Percentiles rank a stretch among this genome's conserved stretches.
These are phyloP conservation scores for Lapara coniferarum DNA, from an alignment of 2,888 invertebrate genomes.

Conservation along the genomic window DNA sequence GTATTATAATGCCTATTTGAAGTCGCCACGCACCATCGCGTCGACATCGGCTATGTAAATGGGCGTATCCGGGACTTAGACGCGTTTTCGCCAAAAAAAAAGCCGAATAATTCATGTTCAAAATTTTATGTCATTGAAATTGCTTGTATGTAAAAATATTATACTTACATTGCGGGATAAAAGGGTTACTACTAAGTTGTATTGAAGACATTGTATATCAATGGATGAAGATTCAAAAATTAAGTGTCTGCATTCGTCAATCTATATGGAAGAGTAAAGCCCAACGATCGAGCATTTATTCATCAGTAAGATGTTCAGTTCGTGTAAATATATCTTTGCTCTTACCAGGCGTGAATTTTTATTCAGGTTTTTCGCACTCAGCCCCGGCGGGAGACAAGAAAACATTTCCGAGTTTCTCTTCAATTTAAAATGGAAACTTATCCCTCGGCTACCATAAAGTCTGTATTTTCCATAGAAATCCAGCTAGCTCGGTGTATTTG, in stretches of 20 bases:
- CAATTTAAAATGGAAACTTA: conserved; percentile 83
- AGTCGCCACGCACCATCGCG: conserved; percentile 84
- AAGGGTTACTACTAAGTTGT: background rate
- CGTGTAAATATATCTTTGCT: conserved; percentile 74
- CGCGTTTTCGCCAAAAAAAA: conserved; percentile 76
- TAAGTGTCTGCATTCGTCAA: conserved; percentile 36
- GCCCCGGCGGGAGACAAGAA: conserved; percentile 73
- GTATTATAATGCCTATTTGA: conserved; percentile 85
- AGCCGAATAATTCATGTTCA: conserved; percentile 59
- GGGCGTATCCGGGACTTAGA: conserved; percentile 79
- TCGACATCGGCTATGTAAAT: conserved; percentile 83
- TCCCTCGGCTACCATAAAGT: conserved; percentile 81
- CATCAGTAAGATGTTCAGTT: conserved; percentile 62
- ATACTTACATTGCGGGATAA: too few species aligned
- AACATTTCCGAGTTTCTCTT: conserved; percentile 80
- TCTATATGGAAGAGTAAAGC: conserved; percentile 36
- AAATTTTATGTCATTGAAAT: conserved; percentile 48
- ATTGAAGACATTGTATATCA: background rate
- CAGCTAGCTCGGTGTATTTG: conserved; percentile 71
- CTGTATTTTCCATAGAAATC: conserved; percentile 82
- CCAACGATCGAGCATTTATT: conserved; percentile 52
- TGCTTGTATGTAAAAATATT: background rate
- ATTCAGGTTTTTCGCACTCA: conserved; percentile 64
- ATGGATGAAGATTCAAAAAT: conserved; percentile 27
- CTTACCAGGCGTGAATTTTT: conserved; percentile 78